Conservation (phyloP, 2,888 invertebrate genomes). For the Lasioglossum oenotherae region DNA sequence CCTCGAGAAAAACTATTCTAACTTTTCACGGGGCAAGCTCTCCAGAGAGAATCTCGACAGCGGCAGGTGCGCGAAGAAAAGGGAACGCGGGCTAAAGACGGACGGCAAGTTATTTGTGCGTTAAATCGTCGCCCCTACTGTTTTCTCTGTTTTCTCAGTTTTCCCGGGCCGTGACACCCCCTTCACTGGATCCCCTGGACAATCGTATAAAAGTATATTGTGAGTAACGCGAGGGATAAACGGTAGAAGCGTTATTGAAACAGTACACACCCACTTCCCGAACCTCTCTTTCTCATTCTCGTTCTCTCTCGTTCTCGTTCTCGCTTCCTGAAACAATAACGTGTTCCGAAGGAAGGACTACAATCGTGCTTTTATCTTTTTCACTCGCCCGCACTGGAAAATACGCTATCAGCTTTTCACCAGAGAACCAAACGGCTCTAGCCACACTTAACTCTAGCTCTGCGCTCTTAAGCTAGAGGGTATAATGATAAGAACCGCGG, state of each 20-base stretch:
- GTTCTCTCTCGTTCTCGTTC: neutral
- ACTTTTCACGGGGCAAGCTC: slow-evolving; percentile 34
- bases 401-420: neutral
- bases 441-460: neutral
- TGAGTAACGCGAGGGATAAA: neutral
- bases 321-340: neutral
- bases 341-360: neutral
- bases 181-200: neutral
- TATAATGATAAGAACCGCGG: too few relatives aligned
- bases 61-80: slow-evolving; percentile 27
- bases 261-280: neutral
- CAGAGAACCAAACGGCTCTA: neutral
- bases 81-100: slow-evolving; percentile 34
- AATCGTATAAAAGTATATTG: slow-evolving; percentile 12
- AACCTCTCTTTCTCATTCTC: neutral
- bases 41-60: slow-evolving; percentile 33
- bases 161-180: neutral
- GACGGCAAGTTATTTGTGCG: slow-evolving; percentile 47
- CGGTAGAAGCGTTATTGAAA: neutral
- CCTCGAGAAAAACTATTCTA: slow-evolving; percentile 42
- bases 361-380: neutral
- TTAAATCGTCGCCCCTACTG: slow-evolving; percentile 36
- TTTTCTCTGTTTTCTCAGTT: neutral
- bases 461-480: too few relatives aligned
- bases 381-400: neutral